Evolutionary conservation across 2,888 invertebrate genomes (phyloP), one percentile per base, ranked within the genome.

Genomic region (Mallateleia sp.): DNA sequence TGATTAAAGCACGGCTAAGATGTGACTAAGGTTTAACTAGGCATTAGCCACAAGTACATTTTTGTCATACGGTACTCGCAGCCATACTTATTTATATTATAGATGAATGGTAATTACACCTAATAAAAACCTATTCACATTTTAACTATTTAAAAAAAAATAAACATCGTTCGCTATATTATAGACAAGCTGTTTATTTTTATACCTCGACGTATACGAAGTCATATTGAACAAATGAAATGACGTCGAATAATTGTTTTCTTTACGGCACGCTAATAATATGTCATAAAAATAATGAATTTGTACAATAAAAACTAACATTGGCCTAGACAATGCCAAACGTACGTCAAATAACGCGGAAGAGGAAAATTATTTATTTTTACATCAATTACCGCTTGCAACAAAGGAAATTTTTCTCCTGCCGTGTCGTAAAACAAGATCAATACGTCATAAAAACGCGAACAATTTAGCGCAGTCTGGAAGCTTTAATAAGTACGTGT

Each of bases 401-500:
- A 50, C 50, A 45, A 62, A 62, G 45, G 62, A 32, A 66, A 47
- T 15, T 47, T 45, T 66, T 47, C 15, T 47, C 14, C 25, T 45
- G 1, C 15, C 52, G n/a, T 52, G 47, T 47, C 60, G 24, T 47
- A 62, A 74, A 74, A 32, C 14, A 11, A 58, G 42, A 80, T 81
- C 74, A 66, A 74, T 75, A 54, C 22, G 34, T 66, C 62, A 58
- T 66, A 66, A 81, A 56, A 50, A 22, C 28, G 20, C 18, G 34
- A 56, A 75, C 64, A 50, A 42, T 74, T 66, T 69, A 28, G 7
- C 32, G 22, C 34, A 34, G 80, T 72, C 58, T 74, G 54, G 32
- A 20, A 60, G 67, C 67, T 67, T 67, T 25, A 71, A 60, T 50
- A 66, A 67, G 67, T 42, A 72, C 20, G 69, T 75, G 67, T 77